These are phyloP conservation scores for Cephus sareptanus DNA, from an alignment of 2,888 invertebrate species.

Conservation along the genomic window DNA sequence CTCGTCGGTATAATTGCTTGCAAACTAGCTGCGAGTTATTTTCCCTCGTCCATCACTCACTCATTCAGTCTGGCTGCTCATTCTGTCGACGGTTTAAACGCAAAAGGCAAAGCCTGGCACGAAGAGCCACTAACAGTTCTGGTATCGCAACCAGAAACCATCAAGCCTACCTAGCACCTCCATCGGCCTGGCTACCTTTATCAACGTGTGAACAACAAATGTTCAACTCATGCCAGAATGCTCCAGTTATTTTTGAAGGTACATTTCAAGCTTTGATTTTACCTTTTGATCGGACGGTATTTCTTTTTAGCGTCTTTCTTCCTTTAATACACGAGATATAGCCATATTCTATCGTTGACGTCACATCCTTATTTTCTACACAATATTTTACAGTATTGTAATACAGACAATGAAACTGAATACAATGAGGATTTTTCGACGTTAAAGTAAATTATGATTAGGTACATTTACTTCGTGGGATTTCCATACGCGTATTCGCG, in stretches of 20 bases:
- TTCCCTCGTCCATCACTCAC: conserved; percentile 56
- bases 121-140: conserved; percentile 35
- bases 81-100: conserved; percentile 45
- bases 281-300: not conserved
- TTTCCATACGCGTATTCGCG: not conserved
- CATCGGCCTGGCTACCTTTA: not conserved
- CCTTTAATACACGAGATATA: not conserved
- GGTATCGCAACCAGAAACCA: not conserved
- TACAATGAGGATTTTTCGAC: not conserved
- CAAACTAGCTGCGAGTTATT: conserved; percentile 34
- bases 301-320: not conserved
- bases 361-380: not conserved
- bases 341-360: not conserved
- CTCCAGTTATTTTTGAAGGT: not conserved
- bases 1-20: conserved; percentile 37
- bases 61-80: conserved; percentile 51
- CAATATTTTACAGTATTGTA: not conserved
- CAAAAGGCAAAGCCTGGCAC: conserved; percentile 56
- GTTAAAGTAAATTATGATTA: not conserved
- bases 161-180: not conserved
- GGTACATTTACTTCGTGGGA: not conserved
- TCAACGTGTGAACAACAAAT: not conserved
- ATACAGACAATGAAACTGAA: not conserved
- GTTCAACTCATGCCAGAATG: not conserved
- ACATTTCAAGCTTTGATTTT: not conserved